Conservation (phyloP, 2,113 vertebrate species). For the Xiphophorus hellerii region DNA sequence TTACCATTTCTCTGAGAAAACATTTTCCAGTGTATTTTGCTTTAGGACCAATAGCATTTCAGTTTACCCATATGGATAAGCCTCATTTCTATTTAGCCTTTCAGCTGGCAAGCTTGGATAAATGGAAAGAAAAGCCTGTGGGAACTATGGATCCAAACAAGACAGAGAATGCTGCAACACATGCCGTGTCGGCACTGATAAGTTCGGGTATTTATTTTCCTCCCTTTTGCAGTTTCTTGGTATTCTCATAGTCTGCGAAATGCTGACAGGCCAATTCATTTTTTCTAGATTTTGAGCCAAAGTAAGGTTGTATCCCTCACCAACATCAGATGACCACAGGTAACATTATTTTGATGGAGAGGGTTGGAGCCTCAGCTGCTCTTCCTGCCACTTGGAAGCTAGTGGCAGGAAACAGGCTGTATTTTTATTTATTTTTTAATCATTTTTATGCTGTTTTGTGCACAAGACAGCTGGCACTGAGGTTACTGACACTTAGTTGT, state of each 20-base stretch:
- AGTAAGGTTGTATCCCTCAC: slow-evolving; percentile 22
- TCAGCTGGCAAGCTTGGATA: slow-evolving; percentile 52
- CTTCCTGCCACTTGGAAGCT: slow-evolving; percentile 24
- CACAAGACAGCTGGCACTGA: slow-evolving; percentile 39
- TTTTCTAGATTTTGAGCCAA: slow-evolving; percentile 34
- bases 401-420: not conserved
- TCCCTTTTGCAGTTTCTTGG: slow-evolving; percentile 5
- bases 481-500: slow-evolving; percentile 36
- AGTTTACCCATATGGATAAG: slow-evolving; percentile 58
- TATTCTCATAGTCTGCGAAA: slow-evolving; percentile 25
- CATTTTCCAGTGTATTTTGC: slow-evolving; percentile 30
- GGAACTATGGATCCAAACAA: slow-evolving; percentile 65
- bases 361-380: slow-evolving; percentile 47
- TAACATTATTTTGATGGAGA: slow-evolving; percentile 60
- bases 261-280: slow-evolving; percentile 51
- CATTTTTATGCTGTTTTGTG: slow-evolving; percentile 21
- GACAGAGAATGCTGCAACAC: slow-evolving; percentile 46
- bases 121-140: slow-evolving; percentile 56
- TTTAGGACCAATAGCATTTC: slow-evolving; percentile 49
- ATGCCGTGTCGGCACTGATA: slow-evolving; percentile 55
- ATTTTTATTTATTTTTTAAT: slow-evolving; percentile 6
- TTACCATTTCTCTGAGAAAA: slow-evolving; percentile 40
- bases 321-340: slow-evolving; percentile 36
- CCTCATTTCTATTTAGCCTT: slow-evolving; percentile 53
- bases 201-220: slow-evolving; percentile 45